Evolutionary conservation across 2,888 invertebrate species (phyloP).

Genomic region (Ceraclea dissimilis): DNA sequence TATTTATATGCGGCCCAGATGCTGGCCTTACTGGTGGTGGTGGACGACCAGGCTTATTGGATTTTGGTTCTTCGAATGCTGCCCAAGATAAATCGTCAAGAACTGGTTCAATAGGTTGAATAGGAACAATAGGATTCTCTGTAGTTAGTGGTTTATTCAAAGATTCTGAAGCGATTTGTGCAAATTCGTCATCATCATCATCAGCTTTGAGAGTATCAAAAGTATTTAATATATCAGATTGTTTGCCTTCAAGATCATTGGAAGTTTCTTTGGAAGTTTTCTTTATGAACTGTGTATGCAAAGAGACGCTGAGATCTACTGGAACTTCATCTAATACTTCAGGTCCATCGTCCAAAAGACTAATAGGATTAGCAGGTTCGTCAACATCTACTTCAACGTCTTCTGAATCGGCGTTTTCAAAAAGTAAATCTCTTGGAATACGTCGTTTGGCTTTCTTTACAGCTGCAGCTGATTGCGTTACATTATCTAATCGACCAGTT

Average conservation of each 20-base stretch:
- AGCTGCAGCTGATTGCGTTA: slow-evolving; percentile 51
- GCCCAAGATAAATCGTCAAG: slow-evolving; percentile 52
- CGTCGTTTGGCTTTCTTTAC: slow-evolving; percentile 48
- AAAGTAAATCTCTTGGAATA: slow-evolving; percentile 60
- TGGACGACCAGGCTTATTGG: slow-evolving; percentile 33
- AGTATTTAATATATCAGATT: slow-evolving; percentile 38
- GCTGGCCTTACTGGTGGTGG: slow-evolving; percentile 37
- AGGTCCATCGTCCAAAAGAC: slow-evolving; percentile 67
- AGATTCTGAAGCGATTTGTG: slow-evolving; percentile 70
- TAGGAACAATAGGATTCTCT: slow-evolving; percentile 33
- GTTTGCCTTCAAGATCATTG: slow-evolving; percentile 29
- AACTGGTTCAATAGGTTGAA: slow-evolving; percentile 39
- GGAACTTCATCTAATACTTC: slow-evolving; percentile 61
- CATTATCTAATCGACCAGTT: slow-evolving; percentile 73
- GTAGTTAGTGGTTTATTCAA: slow-evolving; percentile 51
- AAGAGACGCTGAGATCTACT: slow-evolving; percentile 61
- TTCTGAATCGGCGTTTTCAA: slow-evolving; percentile 54
- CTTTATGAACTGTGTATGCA: slow-evolving; percentile 49
- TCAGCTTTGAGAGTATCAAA: slow-evolving; percentile 45
- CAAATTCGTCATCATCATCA: slow-evolving; percentile 70
- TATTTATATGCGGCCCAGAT: slow-evolving; percentile 27
- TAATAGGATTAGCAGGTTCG: slow-evolving; percentile 39
- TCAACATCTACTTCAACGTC: slow-evolving; percentile 33
- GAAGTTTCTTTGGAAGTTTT: slow-evolving; percentile 34
- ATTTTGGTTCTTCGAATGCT: slow-evolving; percentile 52